phyloP scores from a whole-genome alignment of 2,113 vertebrate species.

The Ornithorhynchus anatinus region DNA sequence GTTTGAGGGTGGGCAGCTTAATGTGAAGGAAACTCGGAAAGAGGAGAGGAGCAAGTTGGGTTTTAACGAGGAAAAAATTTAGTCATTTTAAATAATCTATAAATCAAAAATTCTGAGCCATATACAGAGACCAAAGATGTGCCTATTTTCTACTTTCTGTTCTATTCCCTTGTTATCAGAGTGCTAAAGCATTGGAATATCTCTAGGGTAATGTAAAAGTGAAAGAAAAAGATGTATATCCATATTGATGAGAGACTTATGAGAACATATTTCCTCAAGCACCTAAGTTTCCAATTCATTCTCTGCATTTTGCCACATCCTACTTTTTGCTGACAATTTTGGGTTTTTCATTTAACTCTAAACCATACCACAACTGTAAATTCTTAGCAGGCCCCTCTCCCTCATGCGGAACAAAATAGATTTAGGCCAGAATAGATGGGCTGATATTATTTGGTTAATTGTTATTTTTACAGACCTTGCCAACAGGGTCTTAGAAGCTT shows the following conservation, averaged over 20 bases:
- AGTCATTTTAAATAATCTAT: not conserved
- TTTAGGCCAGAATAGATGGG: too few species aligned
- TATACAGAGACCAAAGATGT: conserved; percentile 5
- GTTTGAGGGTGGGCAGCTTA: not conserved
- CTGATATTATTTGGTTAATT: too few species aligned
- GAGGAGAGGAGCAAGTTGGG: not conserved
- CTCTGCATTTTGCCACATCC: not conserved
- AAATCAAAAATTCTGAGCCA: not conserved
- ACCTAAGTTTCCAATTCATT: not conserved
- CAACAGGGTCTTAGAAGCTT: rapidly evolving
- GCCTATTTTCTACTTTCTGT: not conserved
- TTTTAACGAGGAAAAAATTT: not conserved
- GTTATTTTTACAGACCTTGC: too few species aligned
- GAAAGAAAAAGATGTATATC: not conserved
- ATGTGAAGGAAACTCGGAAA: not conserved
- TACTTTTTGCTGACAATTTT: not conserved
- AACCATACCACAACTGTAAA: not conserved
- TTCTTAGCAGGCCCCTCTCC: not conserved
- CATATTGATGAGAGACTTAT: not conserved
- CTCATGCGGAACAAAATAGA: too few species aligned
- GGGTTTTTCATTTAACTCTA: conserved; percentile 13
- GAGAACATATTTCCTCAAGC: not conserved
- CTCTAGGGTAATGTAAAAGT: conserved; percentile 26
- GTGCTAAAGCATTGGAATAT: not conserved
- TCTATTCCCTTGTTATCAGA: conserved; percentile 9